Conservation (phyloP, 2,113 vertebrate species). For the Australoheros scitulus region DNA sequence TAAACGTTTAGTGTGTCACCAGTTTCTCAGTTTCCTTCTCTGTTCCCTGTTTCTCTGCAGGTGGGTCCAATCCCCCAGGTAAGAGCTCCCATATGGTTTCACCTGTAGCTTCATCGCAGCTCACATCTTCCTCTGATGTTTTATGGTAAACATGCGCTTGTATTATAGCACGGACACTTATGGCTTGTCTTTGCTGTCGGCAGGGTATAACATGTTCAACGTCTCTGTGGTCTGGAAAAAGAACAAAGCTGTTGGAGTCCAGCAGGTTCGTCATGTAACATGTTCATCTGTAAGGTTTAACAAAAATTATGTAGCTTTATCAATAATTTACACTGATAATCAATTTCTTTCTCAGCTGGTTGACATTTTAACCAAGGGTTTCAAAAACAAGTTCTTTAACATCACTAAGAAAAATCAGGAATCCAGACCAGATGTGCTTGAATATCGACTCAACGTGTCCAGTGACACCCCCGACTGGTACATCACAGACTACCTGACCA, state of each 20-base stretch:
- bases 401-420: constrained; percentile 45
- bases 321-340: not conserved
- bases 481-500: constrained; percentile 79
- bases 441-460: constrained; percentile 83
- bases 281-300: not conserved
- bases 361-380: constrained; percentile 74
- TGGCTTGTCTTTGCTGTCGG: constrained; percentile 2
- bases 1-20: not conserved
- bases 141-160: not conserved
- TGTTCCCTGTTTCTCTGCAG: constrained; percentile 58
- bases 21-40: not conserved
- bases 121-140: not conserved
- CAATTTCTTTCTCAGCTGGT: constrained; percentile 65
- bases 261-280: constrained; percentile 59
- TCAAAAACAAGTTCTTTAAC: constrained; percentile 84
- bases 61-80: constrained; percentile 85
- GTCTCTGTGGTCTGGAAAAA: constrained; percentile 78
- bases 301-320: not conserved
- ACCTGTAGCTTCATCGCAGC: not conserved
- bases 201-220: constrained; percentile 83
- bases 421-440: constrained; percentile 7
- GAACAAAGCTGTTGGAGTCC: constrained; percentile 41
- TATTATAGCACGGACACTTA: not conserved
- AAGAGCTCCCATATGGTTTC: constrained; percentile 11
- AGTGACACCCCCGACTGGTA: constrained; percentile 87